These are phyloP conservation scores for Oncorhynchus nerka DNA, from an alignment of 2,113 vertebrate species.

Conservation along the genomic window DNA sequence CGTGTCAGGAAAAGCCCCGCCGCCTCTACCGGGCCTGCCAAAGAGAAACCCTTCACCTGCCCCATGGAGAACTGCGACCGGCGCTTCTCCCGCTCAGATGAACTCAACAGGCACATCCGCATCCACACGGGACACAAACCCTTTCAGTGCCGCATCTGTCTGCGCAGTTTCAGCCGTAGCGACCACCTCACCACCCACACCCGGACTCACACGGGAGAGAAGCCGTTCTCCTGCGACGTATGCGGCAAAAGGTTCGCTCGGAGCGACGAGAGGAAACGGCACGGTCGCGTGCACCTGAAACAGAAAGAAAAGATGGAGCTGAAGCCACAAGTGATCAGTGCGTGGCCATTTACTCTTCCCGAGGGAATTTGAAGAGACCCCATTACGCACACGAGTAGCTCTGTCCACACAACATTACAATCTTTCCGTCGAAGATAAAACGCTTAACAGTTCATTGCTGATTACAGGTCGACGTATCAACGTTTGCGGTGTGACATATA, in stretches of 20 bases:
- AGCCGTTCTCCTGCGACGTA: slow-evolving; percentile 95
- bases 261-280: slow-evolving; percentile 91
- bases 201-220: slow-evolving; percentile 96
- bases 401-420: slow-evolving; percentile 43
- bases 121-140: slow-evolving; percentile 98
- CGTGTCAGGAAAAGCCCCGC: slow-evolving; percentile 82
- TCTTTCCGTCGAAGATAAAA: slow-evolving; percentile 76
- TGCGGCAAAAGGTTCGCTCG: slow-evolving; percentile 94
- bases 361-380: slow-evolving; percentile 73
- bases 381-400: slow-evolving; percentile 1
- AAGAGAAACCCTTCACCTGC: slow-evolving; percentile 94
- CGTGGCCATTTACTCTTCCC: slow-evolving; percentile 75
- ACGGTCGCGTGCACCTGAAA: slow-evolving; percentile 94
- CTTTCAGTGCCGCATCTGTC: slow-evolving; percentile 97
- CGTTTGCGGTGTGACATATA: slow-evolving; percentile 20
- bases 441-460: slow-evolving; percentile 46
- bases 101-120: slow-evolving; percentile 94
- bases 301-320: slow-evolving; percentile 94
- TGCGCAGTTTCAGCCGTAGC: slow-evolving; percentile 96
- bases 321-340: slow-evolving; percentile 79
- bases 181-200: slow-evolving; percentile 98
- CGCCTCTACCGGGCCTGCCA: slow-evolving; percentile 85
- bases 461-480: slow-evolving; percentile 27
- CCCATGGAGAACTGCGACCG: slow-evolving; percentile 92
- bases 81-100: slow-evolving; percentile 94